Evolutionary conservation across 1,140 invertebrate genomes (phyloP).

Genomic region (Drosophila sproati): DNA sequence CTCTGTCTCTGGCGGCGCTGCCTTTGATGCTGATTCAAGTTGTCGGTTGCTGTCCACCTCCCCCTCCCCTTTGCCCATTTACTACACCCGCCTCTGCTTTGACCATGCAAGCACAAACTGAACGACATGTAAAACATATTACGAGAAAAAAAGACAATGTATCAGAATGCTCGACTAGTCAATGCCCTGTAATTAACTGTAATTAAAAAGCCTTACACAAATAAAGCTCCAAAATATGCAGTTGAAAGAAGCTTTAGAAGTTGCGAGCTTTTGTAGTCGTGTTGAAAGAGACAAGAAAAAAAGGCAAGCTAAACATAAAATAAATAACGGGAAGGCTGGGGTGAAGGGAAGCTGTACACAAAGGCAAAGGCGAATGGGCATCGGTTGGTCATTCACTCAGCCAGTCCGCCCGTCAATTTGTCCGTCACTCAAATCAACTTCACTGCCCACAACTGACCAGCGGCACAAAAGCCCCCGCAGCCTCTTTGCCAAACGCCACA

Average conservation of each 20-base stretch:
- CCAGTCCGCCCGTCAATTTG: slow-evolving; percentile 26
- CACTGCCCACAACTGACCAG: slow-evolving; percentile 30
- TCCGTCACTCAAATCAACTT: slow-evolving; percentile 54
- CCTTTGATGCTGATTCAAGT: slow-evolving; percentile 80
- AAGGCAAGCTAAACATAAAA: too few relatives aligned
- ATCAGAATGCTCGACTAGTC: background rate
- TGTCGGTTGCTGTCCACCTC: slow-evolving; percentile 60
- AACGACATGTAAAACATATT: slow-evolving; percentile 78
- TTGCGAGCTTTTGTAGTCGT: too few relatives aligned
- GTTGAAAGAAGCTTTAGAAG: too few relatives aligned
- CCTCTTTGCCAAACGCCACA: background rate
- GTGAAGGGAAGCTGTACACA: background rate
- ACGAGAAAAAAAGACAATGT: slow-evolving; percentile 55
- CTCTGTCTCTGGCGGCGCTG: slow-evolving; percentile 43
- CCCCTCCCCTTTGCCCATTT: background rate
- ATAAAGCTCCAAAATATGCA: too few relatives aligned
- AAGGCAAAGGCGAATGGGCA: slow-evolving; percentile 73
- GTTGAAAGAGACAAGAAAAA: too few relatives aligned
- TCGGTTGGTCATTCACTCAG: slow-evolving; percentile 52
- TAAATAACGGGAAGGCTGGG: too few relatives aligned
- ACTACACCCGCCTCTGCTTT: slow-evolving; percentile 14
- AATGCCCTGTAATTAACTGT: background rate
- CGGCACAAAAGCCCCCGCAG: slow-evolving; percentile 12
- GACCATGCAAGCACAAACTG: slow-evolving; percentile 33
- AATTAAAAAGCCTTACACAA: background rate